A percentile compares a stretch with the other conserved stretches of the same genome.
Conservation (phyloP, 2,888 invertebrate species). For the Uropetala carovei region DNA sequence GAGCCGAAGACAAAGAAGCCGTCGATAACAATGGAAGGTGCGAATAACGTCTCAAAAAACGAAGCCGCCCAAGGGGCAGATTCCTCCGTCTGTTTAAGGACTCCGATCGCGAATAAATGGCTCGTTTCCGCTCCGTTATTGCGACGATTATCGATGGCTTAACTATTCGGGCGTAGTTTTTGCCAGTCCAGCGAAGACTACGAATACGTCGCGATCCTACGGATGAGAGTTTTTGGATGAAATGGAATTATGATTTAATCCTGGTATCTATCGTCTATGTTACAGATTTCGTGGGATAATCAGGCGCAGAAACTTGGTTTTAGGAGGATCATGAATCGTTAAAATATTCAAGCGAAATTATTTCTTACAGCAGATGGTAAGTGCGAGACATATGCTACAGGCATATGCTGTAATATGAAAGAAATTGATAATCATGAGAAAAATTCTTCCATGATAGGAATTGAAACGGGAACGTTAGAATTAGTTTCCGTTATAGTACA, state of each 20-base stretch:
- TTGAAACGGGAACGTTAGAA: too few relatives aligned
- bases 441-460: too few relatives aligned
- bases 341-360: too few relatives aligned
- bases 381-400: too few relatives aligned
- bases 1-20: background rate
- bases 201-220: background rate
- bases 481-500: too few relatives aligned
- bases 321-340: too few relatives aligned
- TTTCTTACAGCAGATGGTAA: too few relatives aligned
- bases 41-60: conserved; percentile 48
- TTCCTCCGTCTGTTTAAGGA: background rate
- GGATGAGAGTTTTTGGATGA: background rate
- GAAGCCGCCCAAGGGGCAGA: conserved; percentile 33
- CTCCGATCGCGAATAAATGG: background rate
- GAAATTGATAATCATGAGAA: too few relatives aligned
- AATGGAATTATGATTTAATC: background rate
- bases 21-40: conserved; percentile 41
- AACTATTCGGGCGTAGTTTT: background rate
- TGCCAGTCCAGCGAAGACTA: background rate
- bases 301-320: too few relatives aligned
- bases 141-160: background rate
- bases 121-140: background rate
- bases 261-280: too few relatives aligned
- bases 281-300: too few relatives aligned
- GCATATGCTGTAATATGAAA: too few relatives aligned